Conservation (phyloP, 2,113 vertebrate species). For the Megalops atlanticus region DNA sequence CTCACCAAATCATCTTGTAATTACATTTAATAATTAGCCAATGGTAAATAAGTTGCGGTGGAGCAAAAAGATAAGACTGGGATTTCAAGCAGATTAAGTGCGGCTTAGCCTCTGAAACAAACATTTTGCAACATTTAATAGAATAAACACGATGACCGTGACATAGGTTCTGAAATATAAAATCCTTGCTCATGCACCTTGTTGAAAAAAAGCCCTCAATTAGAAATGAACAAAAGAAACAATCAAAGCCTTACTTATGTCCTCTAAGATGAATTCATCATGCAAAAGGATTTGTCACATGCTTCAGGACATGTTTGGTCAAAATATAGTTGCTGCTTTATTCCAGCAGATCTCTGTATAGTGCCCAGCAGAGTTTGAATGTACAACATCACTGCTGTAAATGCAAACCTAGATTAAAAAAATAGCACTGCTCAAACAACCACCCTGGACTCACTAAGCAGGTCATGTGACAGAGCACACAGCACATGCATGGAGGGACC, state of each 20-base stretch:
- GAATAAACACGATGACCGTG: conserved; percentile 13
- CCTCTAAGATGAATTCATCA: conserved; percentile 30
- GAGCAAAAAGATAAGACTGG: conserved; percentile 27
- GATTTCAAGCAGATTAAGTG: conserved; percentile 33
- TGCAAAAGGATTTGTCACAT: conserved; percentile 31
- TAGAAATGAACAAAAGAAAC: background rate
- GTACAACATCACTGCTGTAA: background rate
- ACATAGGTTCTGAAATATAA: conserved; percentile 18
- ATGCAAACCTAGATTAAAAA: background rate
- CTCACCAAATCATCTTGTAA: conserved; percentile 32
- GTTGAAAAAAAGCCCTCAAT: background rate
- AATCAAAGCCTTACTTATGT: conserved; percentile 21
- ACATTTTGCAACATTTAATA: conserved; percentile 32
- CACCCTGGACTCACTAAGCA: background rate
- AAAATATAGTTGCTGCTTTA: conserved; percentile 15
- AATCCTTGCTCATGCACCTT: conserved; percentile 12
- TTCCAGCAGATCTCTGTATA: background rate
- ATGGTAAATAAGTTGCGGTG: conserved; percentile 23
- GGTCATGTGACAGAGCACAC: background rate
- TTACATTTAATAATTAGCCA: conserved; percentile 41
- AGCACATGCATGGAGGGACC: background rate
- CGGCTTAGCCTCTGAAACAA: conserved; percentile 29
- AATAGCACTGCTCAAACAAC: background rate
- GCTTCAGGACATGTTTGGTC: conserved; percentile 36
- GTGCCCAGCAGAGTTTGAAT: background rate